Base-by-base conservation (phyloP, 2,888 invertebrate genomes). In the Euclidia mi region DNA sequence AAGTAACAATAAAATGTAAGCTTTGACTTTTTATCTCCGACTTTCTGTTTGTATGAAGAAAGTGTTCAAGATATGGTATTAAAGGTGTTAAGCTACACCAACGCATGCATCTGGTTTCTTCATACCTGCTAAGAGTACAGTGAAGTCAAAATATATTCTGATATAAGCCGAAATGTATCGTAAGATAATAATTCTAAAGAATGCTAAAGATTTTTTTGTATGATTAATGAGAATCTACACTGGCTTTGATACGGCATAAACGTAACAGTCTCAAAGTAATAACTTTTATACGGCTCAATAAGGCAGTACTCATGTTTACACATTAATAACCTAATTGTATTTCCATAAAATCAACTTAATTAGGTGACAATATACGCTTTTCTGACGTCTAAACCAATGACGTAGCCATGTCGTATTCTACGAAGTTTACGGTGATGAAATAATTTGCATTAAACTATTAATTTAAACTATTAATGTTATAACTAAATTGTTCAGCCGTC, bases 1-100 rank as follows among this genome's bases (percentile, higher is more conserved):
- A 25, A 14, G 15, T 40, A 40, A 35, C 15, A 48, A 49, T 48
- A 42, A 41, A 49, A 42, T 40, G 12, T 41, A 14, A 53, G 56
- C 41, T 59, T 59, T 58, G 29, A 32, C 20, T 14, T 10, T 18
- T 51, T 49, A 10, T 50, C 18, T 34, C 44, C 1, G 28, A 15
- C 4, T 4, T 50, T 28, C 17, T 45, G 32, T 43, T 17, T 35
- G 20, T 25, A 25, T 25, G 20, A 12, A 12, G 15, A 25, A 25
- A 31, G 15, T 11, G 18, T 15, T 17, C 15, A 2, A 4, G 20
- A 18, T 42, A 9, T 14, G 15, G 12, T 37, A 29, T 37, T 14
- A n/a, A 25, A 35, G 15, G 12, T 18, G 10, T 1, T 42, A 50
- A 50, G 34, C 43, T n/a, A n/a, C 50, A 29, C 43, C 50, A 31